Evolutionary conservation across 1,140 invertebrate genomes (phyloP).

Genomic region (Rhyacophila brunnea): DNA sequence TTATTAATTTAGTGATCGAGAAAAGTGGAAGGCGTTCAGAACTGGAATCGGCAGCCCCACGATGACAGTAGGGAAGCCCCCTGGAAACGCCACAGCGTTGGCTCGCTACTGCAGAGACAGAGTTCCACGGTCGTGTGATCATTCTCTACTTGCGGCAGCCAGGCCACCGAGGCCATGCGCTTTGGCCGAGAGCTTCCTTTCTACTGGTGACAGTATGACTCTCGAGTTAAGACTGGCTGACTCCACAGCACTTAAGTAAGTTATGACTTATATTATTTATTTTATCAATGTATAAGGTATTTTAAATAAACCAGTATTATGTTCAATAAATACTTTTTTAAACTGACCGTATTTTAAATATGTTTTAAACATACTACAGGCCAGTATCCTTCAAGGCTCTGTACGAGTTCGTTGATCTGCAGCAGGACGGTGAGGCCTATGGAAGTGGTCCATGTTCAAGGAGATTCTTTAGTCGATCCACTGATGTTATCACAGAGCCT

Average conservation of each 20-base stretch:
- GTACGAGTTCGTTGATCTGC: slow-evolving; percentile 87
- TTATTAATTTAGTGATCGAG: slow-evolving; percentile 34
- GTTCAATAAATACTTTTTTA: no score
- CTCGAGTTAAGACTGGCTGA: slow-evolving; percentile 76
- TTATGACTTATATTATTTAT: slow-evolving; percentile 19
- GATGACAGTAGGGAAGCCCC: slow-evolving; percentile 54
- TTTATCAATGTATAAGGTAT: background rate
- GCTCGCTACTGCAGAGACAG: slow-evolving; percentile 76
- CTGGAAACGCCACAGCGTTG: slow-evolving; percentile 68
- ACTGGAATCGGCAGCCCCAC: slow-evolving; percentile 48
- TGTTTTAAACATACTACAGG: no score
- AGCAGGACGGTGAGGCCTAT: slow-evolving; percentile 78
- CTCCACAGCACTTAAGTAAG: slow-evolving; percentile 78
- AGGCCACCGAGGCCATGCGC: slow-evolving; percentile 68
- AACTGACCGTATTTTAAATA: no score
- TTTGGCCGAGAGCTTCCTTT: slow-evolving; percentile 79
- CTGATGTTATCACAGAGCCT: slow-evolving; percentile 58
- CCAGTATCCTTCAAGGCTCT: slow-evolving; percentile 79
- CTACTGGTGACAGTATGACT: slow-evolving; percentile 74
- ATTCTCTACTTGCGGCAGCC: slow-evolving; percentile 58
- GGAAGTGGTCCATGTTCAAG: slow-evolving; percentile 66
- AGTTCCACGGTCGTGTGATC: slow-evolving; percentile 75
- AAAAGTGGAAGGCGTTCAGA: slow-evolving; percentile 41
- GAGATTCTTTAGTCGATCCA: slow-evolving; percentile 63
- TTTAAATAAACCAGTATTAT: no score